Percentiles rank a stretch among this genome's conserved stretches.
Evolutionary conservation across 2,113 vertebrate genomes (phyloP).

Genomic region (Monopterus albus): DNA sequence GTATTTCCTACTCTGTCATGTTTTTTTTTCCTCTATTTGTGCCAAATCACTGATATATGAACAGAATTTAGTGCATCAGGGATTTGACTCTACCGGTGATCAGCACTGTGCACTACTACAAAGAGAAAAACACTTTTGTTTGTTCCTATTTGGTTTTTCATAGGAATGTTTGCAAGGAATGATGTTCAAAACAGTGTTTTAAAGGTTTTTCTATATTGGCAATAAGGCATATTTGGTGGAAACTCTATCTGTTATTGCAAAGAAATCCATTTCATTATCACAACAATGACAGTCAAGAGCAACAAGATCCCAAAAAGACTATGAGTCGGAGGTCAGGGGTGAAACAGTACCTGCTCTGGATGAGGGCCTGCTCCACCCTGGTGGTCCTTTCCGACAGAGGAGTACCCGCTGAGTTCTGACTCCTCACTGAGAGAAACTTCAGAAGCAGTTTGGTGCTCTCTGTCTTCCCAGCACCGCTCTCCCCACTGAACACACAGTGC

Average conservation of each 20-base stretch:
- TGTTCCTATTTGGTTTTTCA: neutral
- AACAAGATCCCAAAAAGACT: neutral
- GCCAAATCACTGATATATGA: too few species aligned
- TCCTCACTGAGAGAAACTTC: conserved; percentile 92
- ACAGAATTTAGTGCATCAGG: neutral
- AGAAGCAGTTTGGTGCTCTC: conserved; percentile 93
- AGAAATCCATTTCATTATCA: neutral
- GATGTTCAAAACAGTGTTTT: neutral
- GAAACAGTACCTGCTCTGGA: conserved; percentile 89
- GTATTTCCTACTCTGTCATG: neutral
- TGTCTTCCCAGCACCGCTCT: conserved; percentile 94
- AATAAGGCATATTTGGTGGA: neutral
- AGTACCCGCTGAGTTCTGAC: conserved; percentile 84
- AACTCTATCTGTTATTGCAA: neutral
- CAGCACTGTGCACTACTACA: neutral
- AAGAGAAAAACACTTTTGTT: too few species aligned
- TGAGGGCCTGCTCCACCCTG: conserved; percentile 88
- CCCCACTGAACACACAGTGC: conserved; percentile 79
- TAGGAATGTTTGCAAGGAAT: neutral
- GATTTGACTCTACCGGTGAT: neutral
- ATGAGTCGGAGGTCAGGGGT: neutral
- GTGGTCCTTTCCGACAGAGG: conserved; percentile 84
- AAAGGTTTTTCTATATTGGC: neutral
- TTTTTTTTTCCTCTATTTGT: too few species aligned
- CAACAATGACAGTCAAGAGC: neutral